phyloP scores from a whole-genome alignment of 2,113 vertebrate genomes.

The Onychostruthus taczanowskii region DNA sequence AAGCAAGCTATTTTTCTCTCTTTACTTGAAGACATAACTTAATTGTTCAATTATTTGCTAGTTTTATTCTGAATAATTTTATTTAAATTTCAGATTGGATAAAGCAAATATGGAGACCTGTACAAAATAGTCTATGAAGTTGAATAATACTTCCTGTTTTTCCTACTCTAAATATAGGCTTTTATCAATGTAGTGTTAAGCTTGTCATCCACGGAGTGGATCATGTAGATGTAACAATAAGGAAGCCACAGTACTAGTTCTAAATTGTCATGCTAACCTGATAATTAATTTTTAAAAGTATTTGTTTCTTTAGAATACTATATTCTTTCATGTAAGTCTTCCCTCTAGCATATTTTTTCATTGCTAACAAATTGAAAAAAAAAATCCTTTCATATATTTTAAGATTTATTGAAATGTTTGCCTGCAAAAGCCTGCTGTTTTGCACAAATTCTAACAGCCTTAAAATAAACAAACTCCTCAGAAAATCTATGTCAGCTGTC shows the following conservation, averaged over 20 bases:
- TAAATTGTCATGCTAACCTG: not conserved
- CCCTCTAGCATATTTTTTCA: not conserved
- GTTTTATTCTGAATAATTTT: not conserved
- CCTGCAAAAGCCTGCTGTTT: not conserved
- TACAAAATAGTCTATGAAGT: not conserved
- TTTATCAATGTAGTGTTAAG: not conserved
- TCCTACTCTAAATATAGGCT: not conserved
- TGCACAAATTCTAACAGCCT: not conserved
- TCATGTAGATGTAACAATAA: not conserved
- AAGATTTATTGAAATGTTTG: not conserved
- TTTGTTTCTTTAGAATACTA: not conserved
- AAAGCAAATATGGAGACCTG: not conserved
- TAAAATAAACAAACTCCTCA: not conserved
- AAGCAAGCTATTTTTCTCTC: not conserved
- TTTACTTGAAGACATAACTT: not conserved
- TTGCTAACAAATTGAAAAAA: not conserved
- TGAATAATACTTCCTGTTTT: not conserved
- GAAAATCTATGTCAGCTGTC: not conserved
- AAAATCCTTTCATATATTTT: not conserved
- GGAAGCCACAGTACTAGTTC: not conserved
- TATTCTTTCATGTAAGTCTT: not conserved
- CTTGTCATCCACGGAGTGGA: not conserved
- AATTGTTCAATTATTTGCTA: not conserved
- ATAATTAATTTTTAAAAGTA: not conserved
- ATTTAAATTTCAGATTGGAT: not conserved